Evolutionary conservation across 2,888 invertebrate genomes (phyloP).

Genomic region (Brachyptera putata): DNA sequence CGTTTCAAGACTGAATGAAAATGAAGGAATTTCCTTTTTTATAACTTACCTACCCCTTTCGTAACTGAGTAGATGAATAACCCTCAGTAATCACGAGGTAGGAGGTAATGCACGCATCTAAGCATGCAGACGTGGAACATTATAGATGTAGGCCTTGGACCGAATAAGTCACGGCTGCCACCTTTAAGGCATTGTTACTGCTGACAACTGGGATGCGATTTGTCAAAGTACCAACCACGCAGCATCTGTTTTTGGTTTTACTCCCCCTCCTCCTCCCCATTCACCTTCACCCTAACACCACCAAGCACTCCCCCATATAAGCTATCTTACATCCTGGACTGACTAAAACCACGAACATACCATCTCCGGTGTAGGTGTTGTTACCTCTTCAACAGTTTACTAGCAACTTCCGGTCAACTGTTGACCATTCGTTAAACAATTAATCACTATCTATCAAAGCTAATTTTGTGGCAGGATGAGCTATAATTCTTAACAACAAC

Average conservation of each 20-base stretch:
- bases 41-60: neutral
- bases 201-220: constrained; percentile 15
- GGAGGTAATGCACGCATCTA: neutral
- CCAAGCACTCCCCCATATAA: neutral
- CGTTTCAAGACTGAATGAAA: neutral
- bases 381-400: neutral
- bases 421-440: neutral
- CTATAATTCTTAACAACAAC: too few relatives aligned
- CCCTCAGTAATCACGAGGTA: neutral
- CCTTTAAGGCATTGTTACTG: neutral
- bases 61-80: neutral
- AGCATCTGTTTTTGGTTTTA: constrained; percentile 19
- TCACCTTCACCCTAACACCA: neutral
- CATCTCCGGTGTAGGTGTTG: neutral
- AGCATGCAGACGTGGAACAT: neutral
- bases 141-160: neutral
- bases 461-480: too few relatives aligned
- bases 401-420: constrained; percentile 15
- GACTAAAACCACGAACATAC: constrained; percentile 1
- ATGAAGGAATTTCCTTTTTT: neutral
- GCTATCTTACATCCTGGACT: constrained; percentile 1
- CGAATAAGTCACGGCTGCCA: neutral
- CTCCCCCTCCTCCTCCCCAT: constrained; percentile 1
- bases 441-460: too few relatives aligned
- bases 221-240: constrained; percentile 17